Evolutionary conservation across 2,888 invertebrate genomes (phyloP).

Genomic region (Camponotus fellah): DNA sequence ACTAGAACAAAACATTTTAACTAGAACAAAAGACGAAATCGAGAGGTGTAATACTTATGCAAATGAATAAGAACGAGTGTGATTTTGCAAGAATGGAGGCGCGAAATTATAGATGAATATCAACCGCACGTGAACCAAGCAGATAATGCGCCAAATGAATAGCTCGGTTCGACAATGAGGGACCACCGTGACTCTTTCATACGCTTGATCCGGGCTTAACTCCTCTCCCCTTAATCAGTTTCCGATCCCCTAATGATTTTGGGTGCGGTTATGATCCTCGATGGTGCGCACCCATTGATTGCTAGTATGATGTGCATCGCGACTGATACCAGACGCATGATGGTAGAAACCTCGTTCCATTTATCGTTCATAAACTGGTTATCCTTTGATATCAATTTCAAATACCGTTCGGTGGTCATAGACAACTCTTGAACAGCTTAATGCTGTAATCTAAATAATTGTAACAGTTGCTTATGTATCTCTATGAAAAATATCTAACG

Average conservation of each 20-base stretch:
- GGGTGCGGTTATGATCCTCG: conserved; percentile 75
- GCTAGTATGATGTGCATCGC: conserved; percentile 55
- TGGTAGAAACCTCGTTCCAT: conserved; percentile 40
- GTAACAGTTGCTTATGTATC: background rate
- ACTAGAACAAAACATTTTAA: conserved; percentile 41
- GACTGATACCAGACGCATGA: conserved; percentile 56
- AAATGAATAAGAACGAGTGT: conserved; percentile 6
- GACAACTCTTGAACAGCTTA: conserved; percentile 5
- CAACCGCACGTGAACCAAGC: conserved; percentile 82
- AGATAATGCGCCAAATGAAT: conserved; percentile 84
- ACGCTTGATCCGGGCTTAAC: conserved; percentile 76
- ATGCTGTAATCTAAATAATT: background rate
- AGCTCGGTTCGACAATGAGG: conserved; percentile 81
- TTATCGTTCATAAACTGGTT: conserved; percentile 41
- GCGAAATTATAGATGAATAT: conserved; percentile 83
- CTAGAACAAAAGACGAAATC: conserved; percentile 64
- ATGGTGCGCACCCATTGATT: conserved; percentile 48
- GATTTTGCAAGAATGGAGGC: conserved; percentile 52
- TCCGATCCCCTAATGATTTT: conserved; percentile 84
- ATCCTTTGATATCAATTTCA: conserved; percentile 46
- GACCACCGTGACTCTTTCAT: conserved; percentile 83
- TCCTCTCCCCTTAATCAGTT: conserved; percentile 82
- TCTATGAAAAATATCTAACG: background rate
- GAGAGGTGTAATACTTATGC: conserved; percentile 57
- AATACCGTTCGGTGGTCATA: conserved; percentile 26